A percentile compares a stretch with the other conserved stretches of the same genome.
These are phyloP conservation scores for Oryctes rhinoceros DNA, from an alignment of 1,140 invertebrate species.

Conservation along the genomic window DNA sequence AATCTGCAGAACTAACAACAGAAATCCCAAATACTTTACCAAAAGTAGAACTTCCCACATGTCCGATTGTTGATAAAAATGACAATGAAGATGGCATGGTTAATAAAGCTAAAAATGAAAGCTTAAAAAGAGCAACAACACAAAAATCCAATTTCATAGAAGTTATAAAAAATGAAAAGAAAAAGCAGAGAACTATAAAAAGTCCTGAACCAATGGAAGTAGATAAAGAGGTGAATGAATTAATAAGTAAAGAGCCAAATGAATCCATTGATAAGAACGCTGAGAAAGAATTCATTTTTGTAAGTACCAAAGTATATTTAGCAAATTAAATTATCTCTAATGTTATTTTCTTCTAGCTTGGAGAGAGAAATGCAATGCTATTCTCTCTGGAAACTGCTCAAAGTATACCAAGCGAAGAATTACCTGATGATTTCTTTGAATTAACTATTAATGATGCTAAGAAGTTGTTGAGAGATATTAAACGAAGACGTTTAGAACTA, in stretches of 20 bases:
- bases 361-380: constrained; percentile 73
- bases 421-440: constrained; percentile 86
- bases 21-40: constrained; percentile 4
- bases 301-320: constrained; percentile 47
- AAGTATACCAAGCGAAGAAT: constrained; percentile 67
- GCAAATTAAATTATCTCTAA: neutral
- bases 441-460: constrained; percentile 80
- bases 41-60: constrained; percentile 8
- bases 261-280: constrained; percentile 14
- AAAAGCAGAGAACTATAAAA: constrained; percentile 36
- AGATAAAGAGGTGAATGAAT: neutral
- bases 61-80: constrained; percentile 5
- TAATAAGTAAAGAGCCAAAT: neutral
- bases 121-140: neutral
- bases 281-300: constrained; percentile 59
- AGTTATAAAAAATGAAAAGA: constrained; percentile 39
- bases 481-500: constrained; percentile 67
- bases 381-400: constrained; percentile 71
- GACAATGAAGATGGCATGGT: neutral
- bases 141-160: constrained; percentile 27
- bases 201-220: constrained; percentile 4
- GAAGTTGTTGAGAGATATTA: constrained; percentile 74
- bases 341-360: constrained; percentile 64
- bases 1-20: neutral
- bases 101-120: constrained; percentile 2